Base-by-base conservation (phyloP, 2,113 vertebrate species). In the Nibea coibor region DNA sequence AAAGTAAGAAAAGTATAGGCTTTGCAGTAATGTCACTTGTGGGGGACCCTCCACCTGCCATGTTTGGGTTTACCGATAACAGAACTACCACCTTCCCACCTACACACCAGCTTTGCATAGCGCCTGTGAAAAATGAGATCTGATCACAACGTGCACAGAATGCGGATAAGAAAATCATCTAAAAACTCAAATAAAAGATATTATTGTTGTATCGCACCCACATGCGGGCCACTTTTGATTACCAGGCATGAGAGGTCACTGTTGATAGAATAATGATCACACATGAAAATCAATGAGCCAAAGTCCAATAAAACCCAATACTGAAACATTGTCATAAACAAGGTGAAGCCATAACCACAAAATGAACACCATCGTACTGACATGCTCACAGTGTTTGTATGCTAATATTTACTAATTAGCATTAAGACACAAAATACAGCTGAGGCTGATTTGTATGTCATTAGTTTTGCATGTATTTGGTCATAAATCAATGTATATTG, bases 101-200 rank as follows among this genome's bases (percentile, higher is more conserved):
- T 74, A 76, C 85, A 73, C 77, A 82, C 48, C 56, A 81, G 81
- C 58, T 47, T 78, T 75, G 58, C 75, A 81, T 15, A 15, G 57
- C 42, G 50, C 11, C 20, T 24, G 42, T 66, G 43, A 68, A 81
- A 62, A 62, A 19, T 11, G 3, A 66, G 20, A 74, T 35, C 53
- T 10, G 8, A 78, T 39, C 35, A 14, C 35, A 54, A 16, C n/a
- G 50, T 57, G 64, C 54, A 31, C 57, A 65, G 42, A 72, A 68
- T 35, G 20, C 35, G 75, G 64, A 42, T 47, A 72, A 47, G 50
- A 71, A 77, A 73, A 42, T 66, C 2, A 22, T 2, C 35, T 39
- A 48, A 1, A 8, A 58, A 78, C 35, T 51, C 3, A 42, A 39
- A 31, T 20, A 19, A 48, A 3, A 12, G 5, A 42, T 20, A 12